Evolutionary conservation across 1,140 invertebrate genomes (phyloP), one percentile per base, ranked within the genome.

Genomic region (Psix sp.): DNA sequence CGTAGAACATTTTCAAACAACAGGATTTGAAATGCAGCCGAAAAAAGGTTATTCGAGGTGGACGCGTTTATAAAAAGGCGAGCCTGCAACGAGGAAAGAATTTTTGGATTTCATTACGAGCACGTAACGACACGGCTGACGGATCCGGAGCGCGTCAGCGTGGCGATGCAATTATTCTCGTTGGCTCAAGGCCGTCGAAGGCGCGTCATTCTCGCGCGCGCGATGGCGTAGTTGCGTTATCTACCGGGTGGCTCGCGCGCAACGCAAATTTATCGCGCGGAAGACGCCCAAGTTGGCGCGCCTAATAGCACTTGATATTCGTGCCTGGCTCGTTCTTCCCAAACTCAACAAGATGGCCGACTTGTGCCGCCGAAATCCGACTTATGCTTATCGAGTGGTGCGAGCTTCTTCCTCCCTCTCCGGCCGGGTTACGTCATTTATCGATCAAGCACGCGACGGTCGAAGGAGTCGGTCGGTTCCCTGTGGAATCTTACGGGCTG

Each of bases 131-230:
- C 18, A 46, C 17, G 43, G 35, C 42, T 65, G 39, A 52, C 54
- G 70, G 42, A 73, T 63, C 20, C 51, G 40, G 39, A 51, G 52
- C 52, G 54, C 70, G 70, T 66, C 46, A 16, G 70, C 70, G 48
- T 56, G 39, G 38, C 46, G 59, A 26, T 59, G 63, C 60, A 74
- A 70, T 60, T 63, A 75, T 70, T 75, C 60, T 60, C 43, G 52
- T 48, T 66, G 5, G 59, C 40, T 60, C 72, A 68, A 74, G 72
- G 72, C 31, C 59, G 59, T 40, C 11, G 43, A 49, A 56, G 71
- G 52, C 72, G 59, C 72, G 72, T 68, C 72, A 65, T 9, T 20
- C 36, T 57, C 35, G 63, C 52, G 40, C 39, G 35, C 48, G 59
- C 57, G 63, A 63, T 56, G 48, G 42, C 67, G 67, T 49, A 62